Conservation (phyloP, 2,113 vertebrate species). For the Pagrus major region DNA sequence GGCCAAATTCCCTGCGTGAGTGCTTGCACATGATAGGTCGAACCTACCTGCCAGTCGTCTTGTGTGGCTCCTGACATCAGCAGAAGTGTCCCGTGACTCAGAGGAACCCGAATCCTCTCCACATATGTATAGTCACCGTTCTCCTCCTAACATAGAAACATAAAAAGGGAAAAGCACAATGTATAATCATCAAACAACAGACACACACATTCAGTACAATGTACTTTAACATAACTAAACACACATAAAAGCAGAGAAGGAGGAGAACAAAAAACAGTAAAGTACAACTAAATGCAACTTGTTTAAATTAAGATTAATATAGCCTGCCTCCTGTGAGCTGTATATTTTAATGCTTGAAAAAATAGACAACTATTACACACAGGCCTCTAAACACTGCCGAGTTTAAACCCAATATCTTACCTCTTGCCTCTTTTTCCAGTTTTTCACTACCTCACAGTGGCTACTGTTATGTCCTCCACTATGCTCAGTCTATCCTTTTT, state of each 20-base stretch:
- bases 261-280: neutral
- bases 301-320: neutral
- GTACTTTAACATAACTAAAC: neutral
- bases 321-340: neutral
- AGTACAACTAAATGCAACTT: neutral
- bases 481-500: neutral
- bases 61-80: slow-evolving; percentile 96
- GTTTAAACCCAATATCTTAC: slow-evolving; percentile 15
- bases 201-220: neutral
- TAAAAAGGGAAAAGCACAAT: neutral
- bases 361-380: neutral
- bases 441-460: neutral
- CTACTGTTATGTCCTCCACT: neutral
- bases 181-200: neutral
- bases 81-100: slow-evolving; percentile 91
- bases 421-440: neutral
- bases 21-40: slow-evolving; percentile 18
- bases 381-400: slow-evolving; percentile 6
- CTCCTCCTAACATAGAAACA: slow-evolving; percentile 85
- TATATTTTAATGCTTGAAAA: neutral
- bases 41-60: slow-evolving; percentile 93
- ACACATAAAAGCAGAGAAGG: neutral
- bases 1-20: neutral
- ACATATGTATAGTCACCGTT: slow-evolving; percentile 90
- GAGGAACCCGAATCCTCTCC: slow-evolving; percentile 88